Evolutionary conservation across 2,113 vertebrate species (phyloP).

Genomic region (Sitta europaea): DNA sequence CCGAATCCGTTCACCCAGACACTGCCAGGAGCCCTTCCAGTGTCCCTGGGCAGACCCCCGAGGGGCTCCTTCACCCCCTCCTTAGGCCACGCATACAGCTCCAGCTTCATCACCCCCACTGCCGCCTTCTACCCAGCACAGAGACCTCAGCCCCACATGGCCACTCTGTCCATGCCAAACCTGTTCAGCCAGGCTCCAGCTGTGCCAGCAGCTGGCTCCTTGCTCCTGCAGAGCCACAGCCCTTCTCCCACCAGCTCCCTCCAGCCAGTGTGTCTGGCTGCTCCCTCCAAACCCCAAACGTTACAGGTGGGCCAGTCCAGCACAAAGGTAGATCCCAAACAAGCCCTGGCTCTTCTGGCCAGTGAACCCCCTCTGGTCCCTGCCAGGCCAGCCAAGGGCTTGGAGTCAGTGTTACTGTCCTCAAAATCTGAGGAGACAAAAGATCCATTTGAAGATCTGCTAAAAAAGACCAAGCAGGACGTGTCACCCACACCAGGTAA

Average conservation of each 20-base stretch:
- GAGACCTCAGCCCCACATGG: slow-evolving; percentile 69
- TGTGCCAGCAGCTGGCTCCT: slow-evolving; percentile 52
- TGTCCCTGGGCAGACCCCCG: slow-evolving; percentile 64
- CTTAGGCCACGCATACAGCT: slow-evolving; percentile 78
- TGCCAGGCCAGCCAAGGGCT: slow-evolving; percentile 66
- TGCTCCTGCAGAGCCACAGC: slow-evolving; percentile 61
- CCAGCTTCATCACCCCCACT: slow-evolving; percentile 65
- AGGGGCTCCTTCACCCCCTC: slow-evolving; percentile 74
- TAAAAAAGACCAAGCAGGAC: slow-evolving; percentile 81
- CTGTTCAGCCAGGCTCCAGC: slow-evolving; percentile 79
- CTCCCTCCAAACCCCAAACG: slow-evolving; percentile 63
- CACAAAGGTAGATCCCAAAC: slow-evolving; percentile 72
- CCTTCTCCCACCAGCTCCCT: slow-evolving; percentile 22
- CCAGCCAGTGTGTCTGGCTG: background rate
- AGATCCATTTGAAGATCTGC: slow-evolving; percentile 92
- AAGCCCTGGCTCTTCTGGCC: slow-evolving; percentile 55
- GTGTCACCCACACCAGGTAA: slow-evolving; percentile 76
- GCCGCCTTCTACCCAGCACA: slow-evolving; percentile 72
- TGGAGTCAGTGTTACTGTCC: slow-evolving; percentile 60
- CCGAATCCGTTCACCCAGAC: slow-evolving; percentile 85
- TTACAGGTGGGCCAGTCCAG: slow-evolving; percentile 63
- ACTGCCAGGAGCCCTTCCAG: slow-evolving; percentile 53
- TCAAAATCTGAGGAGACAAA: slow-evolving; percentile 60
- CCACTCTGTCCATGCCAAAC: slow-evolving; percentile 76
- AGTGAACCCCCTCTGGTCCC: slow-evolving; percentile 58